Evolutionary conservation across 1,140 invertebrate genomes (phyloP).

Genomic region (Eumeta japonica): DNA sequence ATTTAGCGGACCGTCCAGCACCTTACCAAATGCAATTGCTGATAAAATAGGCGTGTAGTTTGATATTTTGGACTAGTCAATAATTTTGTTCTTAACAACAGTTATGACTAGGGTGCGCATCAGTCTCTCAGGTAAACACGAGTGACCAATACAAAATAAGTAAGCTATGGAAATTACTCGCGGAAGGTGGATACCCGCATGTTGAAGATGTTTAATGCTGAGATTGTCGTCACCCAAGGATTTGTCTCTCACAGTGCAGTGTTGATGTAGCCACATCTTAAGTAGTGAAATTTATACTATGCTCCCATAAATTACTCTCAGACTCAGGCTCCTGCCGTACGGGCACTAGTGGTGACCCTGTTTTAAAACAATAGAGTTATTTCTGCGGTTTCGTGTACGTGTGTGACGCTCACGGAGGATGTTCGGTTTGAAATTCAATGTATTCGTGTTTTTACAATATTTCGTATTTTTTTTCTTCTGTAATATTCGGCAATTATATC

Average conservation of each 20-base stretch:
- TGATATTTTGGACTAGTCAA: background rate
- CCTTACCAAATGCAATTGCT: background rate
- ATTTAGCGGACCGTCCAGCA: too few relatives aligned
- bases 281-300: too few relatives aligned
- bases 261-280: too few relatives aligned
- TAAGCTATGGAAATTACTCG: slow-evolving; percentile 7
- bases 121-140: slow-evolving; percentile 5
- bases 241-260: slow-evolving; percentile 6
- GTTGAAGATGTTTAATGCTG: slow-evolving; percentile 9
- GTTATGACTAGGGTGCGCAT: background rate
- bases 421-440: slow-evolving; percentile 5
- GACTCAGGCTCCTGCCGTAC: background rate
- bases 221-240: slow-evolving; percentile 8
- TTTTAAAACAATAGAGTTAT: slow-evolving; percentile 8
- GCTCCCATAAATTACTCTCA: too few relatives aligned
- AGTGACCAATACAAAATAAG: slow-evolving; percentile 6
- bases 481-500: slow-evolving; percentile 8
- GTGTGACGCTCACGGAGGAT: slow-evolving; percentile 6
- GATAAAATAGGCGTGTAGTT: background rate
- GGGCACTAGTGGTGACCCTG: slow-evolving; percentile 9
- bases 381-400: slow-evolving; percentile 2
- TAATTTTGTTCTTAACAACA: slow-evolving; percentile 1
- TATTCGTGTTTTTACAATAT: slow-evolving; percentile 10
- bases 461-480: slow-evolving; percentile 5
- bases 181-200: slow-evolving; percentile 4